These are phyloP conservation scores for Botrylloides violaceus DNA, from an alignment of 23 tunicate genomes.

Conservation along the genomic window DNA sequence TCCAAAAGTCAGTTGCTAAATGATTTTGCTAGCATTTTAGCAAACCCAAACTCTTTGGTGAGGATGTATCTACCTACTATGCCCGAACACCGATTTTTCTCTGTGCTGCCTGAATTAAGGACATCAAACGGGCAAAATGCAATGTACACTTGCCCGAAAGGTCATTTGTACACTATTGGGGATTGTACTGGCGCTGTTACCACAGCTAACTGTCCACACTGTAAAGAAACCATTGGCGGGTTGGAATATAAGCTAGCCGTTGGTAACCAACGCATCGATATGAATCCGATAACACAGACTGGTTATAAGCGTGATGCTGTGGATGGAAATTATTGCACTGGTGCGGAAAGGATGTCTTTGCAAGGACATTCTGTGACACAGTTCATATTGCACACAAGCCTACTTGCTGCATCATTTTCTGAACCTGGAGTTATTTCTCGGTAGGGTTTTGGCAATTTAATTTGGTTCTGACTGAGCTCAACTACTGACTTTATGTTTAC, in stretches of 20 bases:
- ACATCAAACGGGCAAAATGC: neutral
- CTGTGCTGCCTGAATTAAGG: neutral
- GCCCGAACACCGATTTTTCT: conserved; percentile 5
- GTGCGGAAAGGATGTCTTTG: conserved; percentile 37
- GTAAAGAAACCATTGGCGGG: conserved; percentile 23
- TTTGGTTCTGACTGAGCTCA: no score
- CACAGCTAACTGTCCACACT: conserved; percentile 10
- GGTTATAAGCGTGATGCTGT: conserved; percentile 32
- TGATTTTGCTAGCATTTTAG: neutral
- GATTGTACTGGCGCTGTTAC: conserved; percentile 6
- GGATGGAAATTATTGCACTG: neutral
- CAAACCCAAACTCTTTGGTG: neutral
- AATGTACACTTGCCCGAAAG: conserved; percentile 19
- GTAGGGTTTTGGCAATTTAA: no score
- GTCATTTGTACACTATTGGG: conserved; percentile 20
- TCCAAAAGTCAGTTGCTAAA: neutral
- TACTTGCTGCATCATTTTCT: neutral
- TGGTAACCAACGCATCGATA: conserved; percentile 38
- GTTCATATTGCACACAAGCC: neutral
- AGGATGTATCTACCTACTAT: neutral
- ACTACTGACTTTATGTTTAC: no score
- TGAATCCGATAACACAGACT: conserved; percentile 53
- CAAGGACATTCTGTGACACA: conserved; percentile 15
- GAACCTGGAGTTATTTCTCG: neutral
- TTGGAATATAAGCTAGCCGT: neutral